Evolutionary conservation across 2,888 invertebrate species (phyloP).

Genomic region (Aricia artaxerxes): DNA sequence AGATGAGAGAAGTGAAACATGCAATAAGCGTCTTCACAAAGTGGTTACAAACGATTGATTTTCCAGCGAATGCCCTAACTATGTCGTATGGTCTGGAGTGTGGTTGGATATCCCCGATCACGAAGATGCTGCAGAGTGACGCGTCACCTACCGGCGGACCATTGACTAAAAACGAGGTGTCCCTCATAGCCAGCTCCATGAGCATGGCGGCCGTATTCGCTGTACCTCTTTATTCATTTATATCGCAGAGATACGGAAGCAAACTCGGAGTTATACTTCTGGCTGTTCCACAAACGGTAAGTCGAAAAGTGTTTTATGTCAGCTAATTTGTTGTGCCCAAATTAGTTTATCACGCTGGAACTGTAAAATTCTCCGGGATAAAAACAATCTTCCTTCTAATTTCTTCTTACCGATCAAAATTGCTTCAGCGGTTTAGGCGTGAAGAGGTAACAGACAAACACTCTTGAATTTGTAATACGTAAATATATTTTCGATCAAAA

Average conservation of each 20-base stretch:
- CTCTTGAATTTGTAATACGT: background rate
- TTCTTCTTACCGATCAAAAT: background rate
- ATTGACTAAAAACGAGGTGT: slow-evolving; percentile 60
- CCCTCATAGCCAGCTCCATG: slow-evolving; percentile 68
- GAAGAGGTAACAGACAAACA: background rate
- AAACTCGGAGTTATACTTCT: slow-evolving; percentile 65
- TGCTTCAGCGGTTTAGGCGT: too few relatives aligned
- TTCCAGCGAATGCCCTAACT: slow-evolving; percentile 56
- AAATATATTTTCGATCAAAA: background rate
- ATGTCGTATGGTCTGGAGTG: slow-evolving; percentile 59
- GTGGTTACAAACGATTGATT: background rate
- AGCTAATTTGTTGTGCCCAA: background rate
- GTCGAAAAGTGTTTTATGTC: slow-evolving; percentile 38
- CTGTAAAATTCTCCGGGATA: background rate
- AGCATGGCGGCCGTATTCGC: slow-evolving; percentile 57
- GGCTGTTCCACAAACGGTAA: slow-evolving; percentile 64
- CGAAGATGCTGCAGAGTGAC: slow-evolving; percentile 54
- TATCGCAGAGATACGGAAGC: slow-evolving; percentile 66
- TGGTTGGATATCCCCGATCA: slow-evolving; percentile 66
- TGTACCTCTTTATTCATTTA: slow-evolving; percentile 63
- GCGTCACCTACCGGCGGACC: slow-evolving; percentile 54
- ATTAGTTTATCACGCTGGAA: background rate
- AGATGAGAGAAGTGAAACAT: too few relatives aligned
- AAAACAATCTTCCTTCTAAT: background rate
- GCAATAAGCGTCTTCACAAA: background rate